Base-by-base conservation (phyloP, 2,797 vertebrate genomes). In the Oryzias sinensis region DNA sequence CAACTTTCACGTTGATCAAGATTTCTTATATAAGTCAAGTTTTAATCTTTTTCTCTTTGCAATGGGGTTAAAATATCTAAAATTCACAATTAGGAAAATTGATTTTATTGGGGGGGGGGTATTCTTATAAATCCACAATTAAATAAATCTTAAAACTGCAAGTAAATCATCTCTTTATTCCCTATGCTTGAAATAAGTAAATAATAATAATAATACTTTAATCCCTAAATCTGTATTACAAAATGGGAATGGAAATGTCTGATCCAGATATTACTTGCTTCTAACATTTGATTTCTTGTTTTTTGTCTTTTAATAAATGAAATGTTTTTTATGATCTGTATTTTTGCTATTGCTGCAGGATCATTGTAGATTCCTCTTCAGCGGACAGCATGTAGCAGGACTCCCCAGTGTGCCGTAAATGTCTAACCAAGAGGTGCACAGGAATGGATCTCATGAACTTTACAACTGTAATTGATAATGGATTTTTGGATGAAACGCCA, bases 371-470 rank as follows among this genome's bases (percentile, higher is more conserved):
- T 49, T 65, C 16, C 53, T 65, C 49, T 25, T 37, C 43, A 18
- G 29, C 58, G 64, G 72, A 48, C 72, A 33, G 52, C 47, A 76
- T 74, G 64, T 64, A 70, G 63, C 53, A 8, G 22, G 8, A 49
- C 18, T 58, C 48, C 33, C 42, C 63, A 70, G 50, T n/a, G 81
- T 85, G 85, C 59, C 75, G 53, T 89, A 77, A 82, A 45, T 3
- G 14, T 15, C 57, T 22, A 27, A 42, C 48, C 25, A 15, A 5
- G 56, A 20, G 44, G 42, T 65, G 40, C 67, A 63, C 80, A 87
- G 93, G 91, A 86, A 95, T 96, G 95, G 92, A 93, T 89, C 84
- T 87, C 73, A 93, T 89, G 83, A 98, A 98, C 92, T 84, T 89
- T 42, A 96, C 94, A 53, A 90, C 92, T 45, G 90, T 92, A 60